Base-by-base conservation (phyloP, 2,888 invertebrate species). In the Yponomeuta evonymella region DNA sequence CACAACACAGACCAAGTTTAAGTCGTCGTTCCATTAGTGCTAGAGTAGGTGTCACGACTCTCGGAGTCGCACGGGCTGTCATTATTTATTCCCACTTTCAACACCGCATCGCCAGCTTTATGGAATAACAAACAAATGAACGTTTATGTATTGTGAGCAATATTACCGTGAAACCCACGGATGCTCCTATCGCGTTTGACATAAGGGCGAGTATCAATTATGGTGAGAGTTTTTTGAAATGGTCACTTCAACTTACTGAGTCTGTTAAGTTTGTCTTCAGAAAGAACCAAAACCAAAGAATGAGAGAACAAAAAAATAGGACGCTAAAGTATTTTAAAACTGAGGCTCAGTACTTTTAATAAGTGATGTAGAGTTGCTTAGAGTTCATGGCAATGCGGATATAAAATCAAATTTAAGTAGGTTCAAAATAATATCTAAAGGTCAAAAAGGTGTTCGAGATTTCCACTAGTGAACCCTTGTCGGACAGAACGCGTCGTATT, bases 31-130 rank as follows among this genome's bases (percentile, higher is more conserved):
- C 89, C 90, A 91, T 91, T 91, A 91, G 88, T 81, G 87, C 86
- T 84, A 86, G 87, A 86, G 86, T 85, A 85, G 82, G 84, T 89
- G 90, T 91, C 91, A 91, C 91, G 91, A 91, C 83, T 88, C 81
- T 76, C 74, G 73, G 76, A 76, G 83, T 82, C 79, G 83, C 83
- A 80, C 81, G 84, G 23, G 82, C 77, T 86, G 85, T 85, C 90
- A 89, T 90, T 91, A 89, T 89, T 91, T 89, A 89, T 89, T 83
- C 81, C 80, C 79, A 82, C 84, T 85, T 83, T 82, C 79, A 78
- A 83, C 83, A 82, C 82, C 79, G 78, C 81, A 78, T 79, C 79
- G 80, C 79, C 80, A 81, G 75, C 75, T 79, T 77, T 77, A 78
- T 76, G 75, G 77, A 79, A 80, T 81, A 71, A 81, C 80, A 82